A percentile compares a stretch with the other conserved stretches of the same genome.
These are phyloP conservation scores for Plotosus lineatus DNA, from an alignment of 2,113 vertebrate species.

Conservation along the genomic window DNA sequence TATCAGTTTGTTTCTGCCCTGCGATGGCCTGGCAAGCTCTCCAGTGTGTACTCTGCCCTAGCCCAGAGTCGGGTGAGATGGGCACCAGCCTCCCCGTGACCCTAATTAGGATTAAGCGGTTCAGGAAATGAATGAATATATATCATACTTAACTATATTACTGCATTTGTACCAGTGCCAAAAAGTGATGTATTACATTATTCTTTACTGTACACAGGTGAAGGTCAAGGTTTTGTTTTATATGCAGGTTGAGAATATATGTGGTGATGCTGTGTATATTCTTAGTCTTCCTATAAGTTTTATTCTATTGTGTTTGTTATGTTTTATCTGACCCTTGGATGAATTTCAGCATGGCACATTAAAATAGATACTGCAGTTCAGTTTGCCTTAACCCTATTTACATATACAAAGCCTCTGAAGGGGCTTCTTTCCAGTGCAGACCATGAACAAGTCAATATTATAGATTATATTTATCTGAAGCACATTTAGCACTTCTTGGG, in stretches of 20 bases:
- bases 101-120: too few species aligned
- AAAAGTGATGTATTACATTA: not conserved
- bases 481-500: slow-evolving; percentile 7
- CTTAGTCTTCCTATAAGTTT: not conserved
- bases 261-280: not conserved
- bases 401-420: not conserved
- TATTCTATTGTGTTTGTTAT: not conserved
- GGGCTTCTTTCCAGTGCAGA: not conserved
- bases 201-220: not conserved
- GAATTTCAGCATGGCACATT: not conserved
- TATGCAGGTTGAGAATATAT: not conserved
- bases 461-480: slow-evolving; percentile 12
- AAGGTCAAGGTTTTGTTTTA: not conserved
- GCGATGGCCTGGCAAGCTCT: too few species aligned
- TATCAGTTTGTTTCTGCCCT: too few species aligned
- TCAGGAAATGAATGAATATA: too few species aligned
- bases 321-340: slow-evolving; percentile 15
- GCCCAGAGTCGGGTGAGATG: too few species aligned
- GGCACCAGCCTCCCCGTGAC: too few species aligned
- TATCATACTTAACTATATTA: not conserved
- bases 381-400: not conserved
- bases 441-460: not conserved
- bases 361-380: slow-evolving; percentile 21
- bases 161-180: not conserved
- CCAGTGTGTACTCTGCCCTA: too few species aligned